These are phyloP conservation scores for Alentia gelatinosa DNA, from an alignment of 2,888 invertebrate species.

Conservation along the genomic window DNA sequence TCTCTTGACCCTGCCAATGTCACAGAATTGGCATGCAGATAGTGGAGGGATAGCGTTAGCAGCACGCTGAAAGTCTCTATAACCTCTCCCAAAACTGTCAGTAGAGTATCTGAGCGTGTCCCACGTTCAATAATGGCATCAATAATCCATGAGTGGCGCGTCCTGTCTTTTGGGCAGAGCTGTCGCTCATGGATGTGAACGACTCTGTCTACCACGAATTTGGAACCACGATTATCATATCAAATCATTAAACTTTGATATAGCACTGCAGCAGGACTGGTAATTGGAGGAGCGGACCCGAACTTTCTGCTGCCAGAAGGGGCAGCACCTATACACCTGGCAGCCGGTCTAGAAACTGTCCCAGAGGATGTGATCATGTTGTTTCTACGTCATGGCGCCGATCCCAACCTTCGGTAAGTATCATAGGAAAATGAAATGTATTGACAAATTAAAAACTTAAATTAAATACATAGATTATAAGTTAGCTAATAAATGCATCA, in stretches of 20 bases:
- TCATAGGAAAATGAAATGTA: not conserved
- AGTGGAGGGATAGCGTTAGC: no score
- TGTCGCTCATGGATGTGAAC: not conserved
- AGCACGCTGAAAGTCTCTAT: no score
- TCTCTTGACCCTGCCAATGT: no score
- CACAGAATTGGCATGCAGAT: no score
- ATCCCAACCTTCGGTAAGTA: constrained; percentile 26
- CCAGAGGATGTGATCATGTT: not conserved
- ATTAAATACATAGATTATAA: not conserved
- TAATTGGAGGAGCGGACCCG: not conserved
- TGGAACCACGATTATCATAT: not conserved
- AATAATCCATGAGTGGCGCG: not conserved
- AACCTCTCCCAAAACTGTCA: no score
- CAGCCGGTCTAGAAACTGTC: not conserved
- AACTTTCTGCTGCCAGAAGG: constrained; percentile 32
- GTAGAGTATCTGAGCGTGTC: not conserved
- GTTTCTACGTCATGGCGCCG: not conserved
- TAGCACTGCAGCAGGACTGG: not conserved
- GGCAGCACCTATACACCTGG: constrained; percentile 33
- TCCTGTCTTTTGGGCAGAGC: not conserved
- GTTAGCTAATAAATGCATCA: not conserved
- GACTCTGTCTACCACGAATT: not conserved
- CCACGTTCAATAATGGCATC: not conserved
- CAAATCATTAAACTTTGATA: not conserved
- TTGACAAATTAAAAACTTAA: no score